Base-by-base conservation (phyloP, 2,113 vertebrate genomes). In the Hemiscyllium ocellatum region DNA sequence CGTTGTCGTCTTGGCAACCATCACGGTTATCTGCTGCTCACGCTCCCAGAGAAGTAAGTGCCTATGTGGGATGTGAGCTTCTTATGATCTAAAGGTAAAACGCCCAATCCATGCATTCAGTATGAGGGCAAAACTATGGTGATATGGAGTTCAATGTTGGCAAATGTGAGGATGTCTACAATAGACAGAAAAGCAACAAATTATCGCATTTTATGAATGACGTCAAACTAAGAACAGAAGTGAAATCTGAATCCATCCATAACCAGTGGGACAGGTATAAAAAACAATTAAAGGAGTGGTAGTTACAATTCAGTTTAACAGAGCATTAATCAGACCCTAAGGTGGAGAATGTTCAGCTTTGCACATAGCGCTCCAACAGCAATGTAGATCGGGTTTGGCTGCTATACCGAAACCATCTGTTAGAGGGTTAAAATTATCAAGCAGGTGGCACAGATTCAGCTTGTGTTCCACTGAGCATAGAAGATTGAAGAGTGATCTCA, bases 11-110 rank as follows among this genome's bases (percentile, higher is more conserved):
- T 98, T 99, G 98, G 99, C 98, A 97, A 99, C 99, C 97, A 98
- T 99, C 42, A 98, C 99, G 76, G 99, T 99, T 13, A 99, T 99
- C 98, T 99, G 99, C 97, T 99, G 99, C 26, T 99, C 99, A 68
- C 99, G 99, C 61, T 99, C 99, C 72, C 99, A 99, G 97, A 98
- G 99, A 98, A 99, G 99, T 99, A 99, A 96, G 99, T 98, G 85
- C 65, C 87, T 42, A 26, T 47, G 94, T 52, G 20, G 42, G 52
- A 7, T 26, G 69, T 42, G 24, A 47, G 42, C 68, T 50, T 19
- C 29, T 22, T 90, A 7, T 95, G 68, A 29, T 1, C 3, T 15
- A 29, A 47, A 33, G 69, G 3, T 72, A 50, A 72, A 15, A 47
- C 6, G 61, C 10, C 52, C 52, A 90, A 12, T 24, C 1, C 52